Percentiles rank a stretch among this genome's conserved stretches.
Evolutionary conservation across 2,888 invertebrate species (phyloP).

Genomic region (Drosophila putrida): DNA sequence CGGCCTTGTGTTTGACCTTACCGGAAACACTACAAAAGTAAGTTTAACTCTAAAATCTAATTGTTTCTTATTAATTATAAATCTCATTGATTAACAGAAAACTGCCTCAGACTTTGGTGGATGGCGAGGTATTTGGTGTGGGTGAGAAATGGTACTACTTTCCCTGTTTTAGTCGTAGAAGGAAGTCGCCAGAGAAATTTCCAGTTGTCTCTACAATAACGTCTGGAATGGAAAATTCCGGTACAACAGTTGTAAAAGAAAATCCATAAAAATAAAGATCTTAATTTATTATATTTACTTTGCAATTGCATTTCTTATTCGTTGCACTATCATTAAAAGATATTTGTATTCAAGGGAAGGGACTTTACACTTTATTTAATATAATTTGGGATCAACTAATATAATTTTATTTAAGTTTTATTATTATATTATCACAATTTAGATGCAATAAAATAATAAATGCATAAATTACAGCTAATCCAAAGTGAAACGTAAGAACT

Average conservation of each 20-base stretch:
- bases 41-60: background rate
- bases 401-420: conserved; percentile 10
- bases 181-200: conserved; percentile 12
- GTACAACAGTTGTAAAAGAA: conserved; percentile 13
- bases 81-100: conserved; percentile 71
- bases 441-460: conserved; percentile 15
- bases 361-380: background rate
- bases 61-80: background rate
- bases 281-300: conserved; percentile 28
- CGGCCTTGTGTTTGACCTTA: conserved; percentile 86
- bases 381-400: conserved; percentile 5
- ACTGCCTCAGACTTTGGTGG: conserved; percentile 87
- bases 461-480: conserved; percentile 24
- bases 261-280: conserved; percentile 42
- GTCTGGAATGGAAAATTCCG: conserved; percentile 21
- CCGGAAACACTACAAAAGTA: conserved; percentile 87
- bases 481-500: conserved; percentile 5
- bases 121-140: conserved; percentile 87
- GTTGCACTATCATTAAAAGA: background rate
- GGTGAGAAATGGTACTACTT: conserved; percentile 86
- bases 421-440: conserved; percentile 7
- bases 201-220: conserved; percentile 1
- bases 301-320: conserved; percentile 10
- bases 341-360: background rate
- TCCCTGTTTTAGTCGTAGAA: conserved; percentile 77